These are phyloP conservation scores for Coturnix japonica DNA, from an alignment of 2,113 vertebrate species.

Conservation along the genomic window DNA sequence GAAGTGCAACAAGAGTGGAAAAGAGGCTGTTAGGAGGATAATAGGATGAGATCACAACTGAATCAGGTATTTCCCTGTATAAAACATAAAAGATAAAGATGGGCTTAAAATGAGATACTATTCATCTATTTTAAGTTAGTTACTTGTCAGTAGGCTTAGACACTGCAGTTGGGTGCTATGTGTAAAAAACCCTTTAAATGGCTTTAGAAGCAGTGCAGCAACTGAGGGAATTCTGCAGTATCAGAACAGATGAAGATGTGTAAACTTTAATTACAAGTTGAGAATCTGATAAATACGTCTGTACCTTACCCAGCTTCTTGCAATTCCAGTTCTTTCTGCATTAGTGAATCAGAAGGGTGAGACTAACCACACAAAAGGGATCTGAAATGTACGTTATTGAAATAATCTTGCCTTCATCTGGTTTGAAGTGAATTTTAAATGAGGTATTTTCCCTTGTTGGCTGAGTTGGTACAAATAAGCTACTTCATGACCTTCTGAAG, in stretches of 20 bases:
- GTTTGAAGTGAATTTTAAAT: background rate
- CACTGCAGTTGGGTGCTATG: rapidly evolving
- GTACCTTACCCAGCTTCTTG: slow-evolving; percentile 2
- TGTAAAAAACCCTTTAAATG: background rate
- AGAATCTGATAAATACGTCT: background rate
- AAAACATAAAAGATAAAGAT: background rate
- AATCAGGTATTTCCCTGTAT: background rate
- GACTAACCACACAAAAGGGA: background rate
- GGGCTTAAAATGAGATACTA: background rate
- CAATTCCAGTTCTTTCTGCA: background rate
- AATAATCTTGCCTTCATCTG: slow-evolving; percentile 8
- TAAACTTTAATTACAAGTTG: background rate
- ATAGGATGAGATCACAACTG: background rate
- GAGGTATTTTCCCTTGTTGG: slow-evolving; percentile 15
- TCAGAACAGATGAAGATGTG: background rate
- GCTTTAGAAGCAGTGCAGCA: slow-evolving; percentile 18
- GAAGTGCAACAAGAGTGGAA: background rate
- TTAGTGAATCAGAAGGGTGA: slow-evolving; percentile 12
- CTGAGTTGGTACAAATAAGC: background rate
- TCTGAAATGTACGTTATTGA: background rate
- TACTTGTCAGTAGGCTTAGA: background rate
- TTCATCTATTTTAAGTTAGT: background rate
- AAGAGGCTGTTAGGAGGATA: background rate
- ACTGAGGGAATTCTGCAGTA: rapidly evolving
- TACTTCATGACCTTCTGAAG: slow-evolving; percentile 37